A percentile compares a stretch with the other conserved stretches of the same genome.
Conservation (phyloP, 2,113 vertebrate species). For the Erythrocercus mccallii region DNA sequence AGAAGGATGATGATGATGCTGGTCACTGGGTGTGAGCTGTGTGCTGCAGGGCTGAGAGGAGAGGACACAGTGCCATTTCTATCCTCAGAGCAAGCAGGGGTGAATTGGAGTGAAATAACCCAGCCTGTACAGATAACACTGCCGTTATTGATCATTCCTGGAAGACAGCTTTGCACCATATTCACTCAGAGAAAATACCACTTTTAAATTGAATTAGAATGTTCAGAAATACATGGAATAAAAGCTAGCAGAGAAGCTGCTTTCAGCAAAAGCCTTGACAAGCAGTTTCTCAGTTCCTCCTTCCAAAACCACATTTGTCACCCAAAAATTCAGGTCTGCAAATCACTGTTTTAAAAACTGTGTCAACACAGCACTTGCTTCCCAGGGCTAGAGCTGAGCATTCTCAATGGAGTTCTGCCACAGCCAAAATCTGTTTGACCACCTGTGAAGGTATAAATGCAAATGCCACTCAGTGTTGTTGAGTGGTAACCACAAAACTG, state of each 20-base stretch:
- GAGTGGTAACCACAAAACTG: not conserved
- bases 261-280: not conserved
- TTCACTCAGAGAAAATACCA: not conserved
- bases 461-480: not conserved
- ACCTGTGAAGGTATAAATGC: not conserved
- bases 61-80: not conserved
- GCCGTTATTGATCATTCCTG: not conserved
- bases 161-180: not conserved
- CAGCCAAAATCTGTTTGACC: not conserved
- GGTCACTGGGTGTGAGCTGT: not conserved
- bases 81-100: not conserved
- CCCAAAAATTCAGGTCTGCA: not conserved
- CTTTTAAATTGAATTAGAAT: not conserved
- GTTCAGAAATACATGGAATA: not conserved
- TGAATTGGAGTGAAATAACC: not conserved
- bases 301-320: not conserved
- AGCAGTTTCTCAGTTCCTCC: not conserved
- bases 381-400: not conserved
- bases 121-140: not conserved
- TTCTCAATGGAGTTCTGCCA: not conserved
- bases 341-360: not conserved
- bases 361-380: accelerated
- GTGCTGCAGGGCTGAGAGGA: not conserved
- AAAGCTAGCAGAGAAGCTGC: not conserved
- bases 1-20: not conserved